phyloP scores from a whole-genome alignment of 2,888 invertebrate species.

The Papilio demoleus region DNA sequence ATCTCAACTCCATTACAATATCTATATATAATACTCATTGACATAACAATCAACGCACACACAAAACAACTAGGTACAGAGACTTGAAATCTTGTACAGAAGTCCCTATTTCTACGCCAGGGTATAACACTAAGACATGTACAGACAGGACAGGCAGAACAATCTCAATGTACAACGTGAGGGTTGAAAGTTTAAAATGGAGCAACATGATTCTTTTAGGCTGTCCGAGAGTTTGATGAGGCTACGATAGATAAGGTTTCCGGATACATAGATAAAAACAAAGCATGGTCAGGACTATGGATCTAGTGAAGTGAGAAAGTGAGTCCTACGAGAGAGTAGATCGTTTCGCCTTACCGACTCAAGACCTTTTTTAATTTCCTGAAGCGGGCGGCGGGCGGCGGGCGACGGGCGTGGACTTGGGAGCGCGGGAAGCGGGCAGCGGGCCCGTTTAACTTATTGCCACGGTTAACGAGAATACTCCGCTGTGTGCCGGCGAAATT shows the following conservation, averaged over 20 bases:
- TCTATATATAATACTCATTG: too few relatives aligned
- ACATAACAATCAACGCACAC: too few relatives aligned
- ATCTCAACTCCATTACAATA: neutral
- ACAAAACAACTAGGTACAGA: too few relatives aligned
- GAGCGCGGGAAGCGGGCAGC: constrained; percentile 54
- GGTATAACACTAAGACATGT: too few relatives aligned
- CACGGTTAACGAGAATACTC: constrained; percentile 83
- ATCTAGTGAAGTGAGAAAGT: constrained; percentile 32
- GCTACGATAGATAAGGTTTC: too few relatives aligned
- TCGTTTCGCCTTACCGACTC: constrained; percentile 58
- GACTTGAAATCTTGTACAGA: too few relatives aligned
- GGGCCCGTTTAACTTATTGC: constrained; percentile 83
- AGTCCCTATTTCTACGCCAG: too few relatives aligned
- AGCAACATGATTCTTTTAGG: too few relatives aligned
- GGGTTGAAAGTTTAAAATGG: too few relatives aligned
- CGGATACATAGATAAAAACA: neutral
- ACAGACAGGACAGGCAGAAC: too few relatives aligned
- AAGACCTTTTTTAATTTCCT: constrained; percentile 80
- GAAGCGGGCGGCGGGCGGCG: constrained; percentile 42
- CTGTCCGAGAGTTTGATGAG: too few relatives aligned
- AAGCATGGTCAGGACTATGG: neutral
- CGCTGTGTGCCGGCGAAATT: constrained; percentile 83
- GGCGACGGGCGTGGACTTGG: constrained; percentile 52
- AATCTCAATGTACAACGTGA: too few relatives aligned
- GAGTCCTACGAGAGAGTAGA: constrained; percentile 40